A percentile compares a stretch with the other conserved stretches of the same genome.
These are phyloP conservation scores for Toxotes jaculatrix DNA, from an alignment of 2,113 vertebrate genomes.

Conservation along the genomic window DNA sequence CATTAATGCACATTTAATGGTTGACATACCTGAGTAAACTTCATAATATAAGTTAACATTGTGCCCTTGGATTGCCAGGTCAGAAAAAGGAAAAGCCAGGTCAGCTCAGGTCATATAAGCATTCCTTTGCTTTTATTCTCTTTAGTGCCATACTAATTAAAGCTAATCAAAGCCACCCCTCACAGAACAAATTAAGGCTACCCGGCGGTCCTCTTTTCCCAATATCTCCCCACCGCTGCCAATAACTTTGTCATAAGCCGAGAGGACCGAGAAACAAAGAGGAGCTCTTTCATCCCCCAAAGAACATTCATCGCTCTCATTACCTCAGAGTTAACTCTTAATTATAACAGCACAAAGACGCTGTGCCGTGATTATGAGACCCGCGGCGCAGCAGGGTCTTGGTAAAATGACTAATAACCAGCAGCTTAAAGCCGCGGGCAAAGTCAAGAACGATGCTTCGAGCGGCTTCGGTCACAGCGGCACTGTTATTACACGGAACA, in stretches of 20 bases:
- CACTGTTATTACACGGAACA: slow-evolving; percentile 31
- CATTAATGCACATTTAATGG: background rate
- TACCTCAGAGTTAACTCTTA: slow-evolving; percentile 64
- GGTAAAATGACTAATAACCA: slow-evolving; percentile 59
- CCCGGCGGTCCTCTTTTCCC: background rate
- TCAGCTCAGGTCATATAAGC: slow-evolving; percentile 10
- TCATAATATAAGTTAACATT: background rate
- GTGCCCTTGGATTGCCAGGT: background rate
- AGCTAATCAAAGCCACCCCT: slow-evolving; percentile 43
- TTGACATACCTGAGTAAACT: background rate
- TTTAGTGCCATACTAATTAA: slow-evolving; percentile 15
- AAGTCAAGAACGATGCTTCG: slow-evolving; percentile 38
- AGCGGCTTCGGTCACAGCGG: slow-evolving; percentile 8
- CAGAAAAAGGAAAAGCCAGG: background rate
- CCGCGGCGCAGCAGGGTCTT: slow-evolving; percentile 29
- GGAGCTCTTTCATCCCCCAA: slow-evolving; percentile 59
- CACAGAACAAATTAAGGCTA: slow-evolving; percentile 18
- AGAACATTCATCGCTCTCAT: slow-evolving; percentile 68
- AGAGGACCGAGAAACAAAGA: slow-evolving; percentile 58
- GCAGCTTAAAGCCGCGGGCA: slow-evolving; percentile 54
- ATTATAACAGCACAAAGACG: slow-evolving; percentile 65
- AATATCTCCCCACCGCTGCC: slow-evolving; percentile 42
- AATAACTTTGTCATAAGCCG: slow-evolving; percentile 54
- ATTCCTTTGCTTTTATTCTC: slow-evolving; percentile 24
- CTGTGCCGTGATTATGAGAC: slow-evolving; percentile 47